These are phyloP conservation scores for Mesochorus sp. DNA, from an alignment of 2,888 invertebrate genomes.

Conservation along the genomic window DNA sequence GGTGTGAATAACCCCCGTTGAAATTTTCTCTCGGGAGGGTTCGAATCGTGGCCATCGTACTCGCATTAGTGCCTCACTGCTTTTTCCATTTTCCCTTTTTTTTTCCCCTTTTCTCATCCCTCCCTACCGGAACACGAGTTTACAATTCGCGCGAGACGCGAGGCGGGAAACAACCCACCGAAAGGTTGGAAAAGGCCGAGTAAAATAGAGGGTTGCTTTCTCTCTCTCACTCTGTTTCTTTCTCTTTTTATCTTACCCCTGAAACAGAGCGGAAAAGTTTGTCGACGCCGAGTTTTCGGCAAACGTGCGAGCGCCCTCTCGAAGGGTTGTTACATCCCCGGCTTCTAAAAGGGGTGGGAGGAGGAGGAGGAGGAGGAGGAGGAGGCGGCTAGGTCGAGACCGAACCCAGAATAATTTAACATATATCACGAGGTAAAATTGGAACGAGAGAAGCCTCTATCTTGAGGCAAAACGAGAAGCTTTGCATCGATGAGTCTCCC, in stretches of 20 bases:
- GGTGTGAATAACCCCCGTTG: conserved; percentile 63
- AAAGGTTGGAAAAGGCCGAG: conserved; percentile 44
- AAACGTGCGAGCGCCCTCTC: conserved; percentile 23
- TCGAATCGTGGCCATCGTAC: conserved; percentile 65
- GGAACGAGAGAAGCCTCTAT: conserved; percentile 59
- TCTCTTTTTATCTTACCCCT: not conserved
- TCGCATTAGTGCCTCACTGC: conserved; percentile 71
- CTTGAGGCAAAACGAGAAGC: not conserved
- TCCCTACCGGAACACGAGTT: conserved; percentile 56
- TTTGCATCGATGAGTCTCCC: conserved; percentile 20
- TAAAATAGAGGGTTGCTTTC: conserved; percentile 35
- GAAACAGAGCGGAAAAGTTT: conserved; percentile 54
- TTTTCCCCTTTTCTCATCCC: conserved; percentile 18
- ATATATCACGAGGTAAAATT: conserved; percentile 71
- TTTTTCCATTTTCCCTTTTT: conserved; percentile 37
- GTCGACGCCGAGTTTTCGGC: conserved; percentile 16
- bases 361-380: too few species aligned
- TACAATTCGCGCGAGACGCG: conserved; percentile 50
- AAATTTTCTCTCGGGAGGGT: conserved; percentile 66
- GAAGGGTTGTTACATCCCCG: not conserved
- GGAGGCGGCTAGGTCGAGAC: too few species aligned
- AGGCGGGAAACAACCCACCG: conserved; percentile 4
- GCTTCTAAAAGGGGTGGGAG: not conserved
- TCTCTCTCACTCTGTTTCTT: not conserved
- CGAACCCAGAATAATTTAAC: conserved; percentile 75